A percentile compares a stretch with the other conserved stretches of the same genome.
These are phyloP conservation scores for Elanus axillaris DNA, from an alignment of 2,113 vertebrate species.

Conservation along the genomic window DNA sequence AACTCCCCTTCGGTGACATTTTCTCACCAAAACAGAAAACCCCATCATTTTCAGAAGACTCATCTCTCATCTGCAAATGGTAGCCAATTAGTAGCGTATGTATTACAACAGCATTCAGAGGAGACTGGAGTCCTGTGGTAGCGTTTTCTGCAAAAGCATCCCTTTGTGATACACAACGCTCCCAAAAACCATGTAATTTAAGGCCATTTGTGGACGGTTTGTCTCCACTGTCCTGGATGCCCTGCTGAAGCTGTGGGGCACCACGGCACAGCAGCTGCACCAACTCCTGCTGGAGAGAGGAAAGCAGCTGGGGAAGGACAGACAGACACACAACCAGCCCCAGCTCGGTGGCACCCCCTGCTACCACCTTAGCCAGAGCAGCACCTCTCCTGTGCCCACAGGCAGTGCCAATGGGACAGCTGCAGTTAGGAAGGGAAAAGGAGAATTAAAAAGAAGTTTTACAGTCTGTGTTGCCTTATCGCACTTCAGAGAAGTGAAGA, in stretches of 20 bases:
- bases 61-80: neutral
- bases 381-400: fast-evolving
- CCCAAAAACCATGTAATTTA: neutral
- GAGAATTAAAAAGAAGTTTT: neutral
- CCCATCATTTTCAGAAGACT: neutral
- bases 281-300: neutral
- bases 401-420: neutral
- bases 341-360: neutral
- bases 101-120: neutral
- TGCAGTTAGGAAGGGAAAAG: neutral
- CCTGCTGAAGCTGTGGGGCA: fast-evolving
- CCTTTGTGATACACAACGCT: neutral
- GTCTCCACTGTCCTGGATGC: neutral
- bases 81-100: neutral
- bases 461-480: neutral
- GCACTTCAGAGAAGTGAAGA: neutral
- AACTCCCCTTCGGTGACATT: neutral
- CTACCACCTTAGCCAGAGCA: neutral
- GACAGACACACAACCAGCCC: neutral
- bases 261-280: neutral
- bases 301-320: neutral
- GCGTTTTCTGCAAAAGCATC: neutral
- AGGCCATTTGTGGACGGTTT: neutral
- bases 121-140: neutral
- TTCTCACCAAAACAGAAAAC: neutral